Percentiles rank a stretch among this genome's conserved stretches.
These are phyloP conservation scores for Proctacanthus coquilletti DNA, from an alignment of 1,140 invertebrate genomes.

Conservation along the genomic window DNA sequence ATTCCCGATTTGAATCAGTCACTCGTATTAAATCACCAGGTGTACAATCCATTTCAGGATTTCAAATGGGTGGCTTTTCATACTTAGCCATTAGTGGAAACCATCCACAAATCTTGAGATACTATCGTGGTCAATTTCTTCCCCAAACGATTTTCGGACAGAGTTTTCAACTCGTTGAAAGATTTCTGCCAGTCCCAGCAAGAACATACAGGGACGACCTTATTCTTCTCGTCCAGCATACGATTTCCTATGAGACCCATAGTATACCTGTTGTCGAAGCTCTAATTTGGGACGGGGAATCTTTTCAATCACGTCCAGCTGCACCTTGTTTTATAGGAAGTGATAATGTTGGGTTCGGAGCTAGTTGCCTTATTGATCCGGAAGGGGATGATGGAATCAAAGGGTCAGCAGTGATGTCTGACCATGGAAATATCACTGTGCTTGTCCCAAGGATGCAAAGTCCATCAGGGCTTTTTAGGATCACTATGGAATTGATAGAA, in stretches of 20 bases:
- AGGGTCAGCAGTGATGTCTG: slow-evolving; percentile 20
- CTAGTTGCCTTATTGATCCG: slow-evolving; percentile 28
- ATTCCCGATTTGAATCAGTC: background rate
- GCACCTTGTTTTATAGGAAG: slow-evolving; percentile 25
- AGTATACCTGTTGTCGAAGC: slow-evolving; percentile 29
- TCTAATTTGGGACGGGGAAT: slow-evolving; percentile 32
- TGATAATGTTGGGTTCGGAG: slow-evolving; percentile 15
- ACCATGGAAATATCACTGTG: slow-evolving; percentile 15
- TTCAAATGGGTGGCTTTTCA: slow-evolving; percentile 29
- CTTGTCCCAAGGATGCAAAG: slow-evolving; percentile 19
- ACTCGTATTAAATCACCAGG: slow-evolving; percentile 10
- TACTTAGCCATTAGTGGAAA: slow-evolving; percentile 31
- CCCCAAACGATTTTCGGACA: slow-evolving; percentile 23
- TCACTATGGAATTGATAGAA: slow-evolving; percentile 16
- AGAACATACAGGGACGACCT: slow-evolving; percentile 34
- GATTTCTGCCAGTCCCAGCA: slow-evolving; percentile 31
- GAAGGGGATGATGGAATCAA: slow-evolving; percentile 16
- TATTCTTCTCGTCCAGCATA: slow-evolving; percentile 33
- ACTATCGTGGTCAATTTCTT: slow-evolving; percentile 18
- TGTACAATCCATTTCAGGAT: slow-evolving; percentile 15
- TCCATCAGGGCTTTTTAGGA: slow-evolving; percentile 17
- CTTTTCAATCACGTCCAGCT: slow-evolving; percentile 32
- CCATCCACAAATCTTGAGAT: slow-evolving; percentile 28
- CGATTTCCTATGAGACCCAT: slow-evolving; percentile 29
- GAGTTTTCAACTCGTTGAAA: slow-evolving; percentile 22